Evolutionary conservation across 1,140 invertebrate genomes (phyloP), one percentile per base, ranked within the genome.

Genomic region (Ceratosolen solmsi): DNA sequence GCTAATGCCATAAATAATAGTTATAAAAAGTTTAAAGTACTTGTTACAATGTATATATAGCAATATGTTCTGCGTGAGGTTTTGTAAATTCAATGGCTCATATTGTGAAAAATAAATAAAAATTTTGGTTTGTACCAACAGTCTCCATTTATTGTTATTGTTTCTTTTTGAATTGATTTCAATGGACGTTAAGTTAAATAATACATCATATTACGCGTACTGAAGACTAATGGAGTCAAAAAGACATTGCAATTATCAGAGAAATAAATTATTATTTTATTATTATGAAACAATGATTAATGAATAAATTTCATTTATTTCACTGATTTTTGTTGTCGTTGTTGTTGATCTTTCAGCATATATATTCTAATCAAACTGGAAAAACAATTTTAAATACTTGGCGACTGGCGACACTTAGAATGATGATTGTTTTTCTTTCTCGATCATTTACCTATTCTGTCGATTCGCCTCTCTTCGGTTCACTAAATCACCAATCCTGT

Each of bases 21-120:
- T 38, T 30, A 54, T 51, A 51, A 51, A 73, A 73, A 73, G 46
- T 73, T 73, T 51, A 58, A 75, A 30, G 56, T 60, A 54, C 46
- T 54, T 33, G 54, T 25, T 58, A 38, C 38, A 25, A 11, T 3
- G 68, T 46, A 46, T 7, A 68, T 46, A 25, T 5, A 70, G 13
- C 22, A 71, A 49, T 49, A 70, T 30, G 7, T 71, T 49, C 1
- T 49, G 63, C 27, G 49, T 54, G 63, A 30, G 25, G 30, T 17
- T 65, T 58, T 65, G 25, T 38, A 76, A 76, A 27, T 65, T 65
- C 63, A 65, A 65, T 22, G 63, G 15, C 15, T 65, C 63, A 65
- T 65, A 36, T 65, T 20, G 20, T 38, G 20, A 54, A 38, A 65
- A 65, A n/a, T 9, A 22, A 20, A 38, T 17, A 38, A 68, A 68